Conservation (phyloP, 2,113 vertebrate genomes). For the Dinomys branickii region DNA sequence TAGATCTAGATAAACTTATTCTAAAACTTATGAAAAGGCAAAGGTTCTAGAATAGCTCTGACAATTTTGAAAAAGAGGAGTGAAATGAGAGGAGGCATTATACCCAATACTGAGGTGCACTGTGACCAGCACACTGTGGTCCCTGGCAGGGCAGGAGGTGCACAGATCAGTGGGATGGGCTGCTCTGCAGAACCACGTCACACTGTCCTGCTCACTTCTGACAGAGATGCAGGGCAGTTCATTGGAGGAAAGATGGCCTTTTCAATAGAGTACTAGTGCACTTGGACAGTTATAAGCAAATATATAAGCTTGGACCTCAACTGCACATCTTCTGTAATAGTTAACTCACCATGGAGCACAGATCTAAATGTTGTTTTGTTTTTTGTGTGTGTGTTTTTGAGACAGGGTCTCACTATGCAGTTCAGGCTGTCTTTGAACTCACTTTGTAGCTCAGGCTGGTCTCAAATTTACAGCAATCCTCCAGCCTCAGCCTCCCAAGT, state of each 20-base stretch:
- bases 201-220: slow-evolving; percentile 26
- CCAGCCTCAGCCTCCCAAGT: background rate
- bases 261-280: background rate
- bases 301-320: background rate
- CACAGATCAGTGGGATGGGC: background rate
- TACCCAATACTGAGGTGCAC: background rate
- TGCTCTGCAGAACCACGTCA: background rate
- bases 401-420: background rate
- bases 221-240: background rate
- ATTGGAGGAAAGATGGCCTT: background rate
- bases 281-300: background rate
- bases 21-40: slow-evolving; percentile 27
- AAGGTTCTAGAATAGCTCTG: slow-evolving; percentile 5
- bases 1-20: background rate
- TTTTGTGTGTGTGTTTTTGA: background rate
- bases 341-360: background rate
- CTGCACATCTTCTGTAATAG: background rate
- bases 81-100: background rate
- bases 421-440: background rate
- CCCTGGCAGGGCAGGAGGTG: background rate
- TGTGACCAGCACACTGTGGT: background rate
- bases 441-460: background rate
- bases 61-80: slow-evolving; percentile 35
- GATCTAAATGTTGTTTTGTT: background rate
- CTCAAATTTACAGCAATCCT: background rate